Evolutionary conservation across 1,140 invertebrate genomes (phyloP).

Genomic region (Ruditapes philippinarum): DNA sequence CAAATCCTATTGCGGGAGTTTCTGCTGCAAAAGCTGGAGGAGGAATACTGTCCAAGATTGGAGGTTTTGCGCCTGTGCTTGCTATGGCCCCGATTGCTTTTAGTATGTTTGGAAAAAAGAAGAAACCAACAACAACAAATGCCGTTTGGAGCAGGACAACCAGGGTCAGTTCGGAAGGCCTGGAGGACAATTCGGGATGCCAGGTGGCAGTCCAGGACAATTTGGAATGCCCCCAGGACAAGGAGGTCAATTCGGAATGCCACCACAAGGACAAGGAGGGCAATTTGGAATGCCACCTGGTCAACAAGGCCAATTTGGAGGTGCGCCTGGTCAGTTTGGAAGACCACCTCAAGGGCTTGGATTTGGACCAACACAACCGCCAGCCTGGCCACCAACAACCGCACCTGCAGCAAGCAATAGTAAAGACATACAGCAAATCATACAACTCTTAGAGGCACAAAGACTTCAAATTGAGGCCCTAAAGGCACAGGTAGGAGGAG

Average conservation of each 20-base stretch:
- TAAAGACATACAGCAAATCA: slow-evolving; percentile 17
- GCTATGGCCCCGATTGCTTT: background rate
- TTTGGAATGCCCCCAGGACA: background rate
- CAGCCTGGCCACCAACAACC: no score
- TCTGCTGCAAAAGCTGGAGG: background rate
- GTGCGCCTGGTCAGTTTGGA: background rate
- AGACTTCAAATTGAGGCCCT: slow-evolving; percentile 17
- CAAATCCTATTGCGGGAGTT: slow-evolving; percentile 14
- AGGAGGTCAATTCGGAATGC: slow-evolving; percentile 16
- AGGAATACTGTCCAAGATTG: slow-evolving; percentile 12
- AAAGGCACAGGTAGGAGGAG: slow-evolving; percentile 7
- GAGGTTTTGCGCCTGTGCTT: slow-evolving; percentile 14
- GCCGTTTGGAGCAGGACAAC: background rate
- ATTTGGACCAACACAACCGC: background rate
- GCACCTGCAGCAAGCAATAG: background rate
- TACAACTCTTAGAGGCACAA: slow-evolving; percentile 11
- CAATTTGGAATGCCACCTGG: background rate
- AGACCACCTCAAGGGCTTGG: background rate
- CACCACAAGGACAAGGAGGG: background rate
- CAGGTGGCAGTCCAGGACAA: slow-evolving; percentile 3
- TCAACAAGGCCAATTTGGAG: background rate
- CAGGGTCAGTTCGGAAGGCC: background rate
- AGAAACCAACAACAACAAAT: background rate
- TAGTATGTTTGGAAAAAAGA: background rate
- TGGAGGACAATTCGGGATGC: slow-evolving; percentile 11